A percentile compares a stretch with the other conserved stretches of the same genome.
Evolutionary conservation across 2,888 invertebrate genomes (phyloP).

Genomic region (Chesias legatella): DNA sequence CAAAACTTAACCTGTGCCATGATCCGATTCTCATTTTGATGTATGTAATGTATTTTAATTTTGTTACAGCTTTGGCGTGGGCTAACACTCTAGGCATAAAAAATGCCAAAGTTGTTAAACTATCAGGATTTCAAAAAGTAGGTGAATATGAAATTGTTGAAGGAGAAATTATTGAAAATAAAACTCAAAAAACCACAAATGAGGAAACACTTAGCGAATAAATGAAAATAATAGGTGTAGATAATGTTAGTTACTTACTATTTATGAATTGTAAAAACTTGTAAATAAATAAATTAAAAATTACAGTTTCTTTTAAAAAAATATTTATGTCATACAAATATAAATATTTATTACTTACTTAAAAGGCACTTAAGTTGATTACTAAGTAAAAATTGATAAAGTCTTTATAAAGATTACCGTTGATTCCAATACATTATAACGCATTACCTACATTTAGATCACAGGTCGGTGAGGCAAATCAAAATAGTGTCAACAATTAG

Average conservation of each 20-base stretch:
- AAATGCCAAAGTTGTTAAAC: slow-evolving; percentile 78
- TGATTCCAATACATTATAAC: slow-evolving; percentile 21
- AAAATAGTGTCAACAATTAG: slow-evolving; percentile 55
- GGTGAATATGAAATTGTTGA: slow-evolving; percentile 73
- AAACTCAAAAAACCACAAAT: slow-evolving; percentile 21
- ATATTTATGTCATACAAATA: slow-evolving; percentile 17
- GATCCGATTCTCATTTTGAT: too few relatives aligned
- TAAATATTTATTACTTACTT: slow-evolving; percentile 30
- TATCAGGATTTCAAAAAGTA: slow-evolving; percentile 72
- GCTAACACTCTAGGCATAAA: slow-evolving; percentile 77
- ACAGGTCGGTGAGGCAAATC: slow-evolving; percentile 66
- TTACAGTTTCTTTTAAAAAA: not conserved
- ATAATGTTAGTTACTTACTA: too few relatives aligned
- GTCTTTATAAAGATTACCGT: slow-evolving; percentile 18
- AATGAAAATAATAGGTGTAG: too few relatives aligned
- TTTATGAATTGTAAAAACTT: slow-evolving; percentile 4
- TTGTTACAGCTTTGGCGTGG: slow-evolving; percentile 78
- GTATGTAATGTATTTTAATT: too few relatives aligned
- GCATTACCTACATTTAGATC: slow-evolving; percentile 45
- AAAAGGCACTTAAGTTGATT: slow-evolving; percentile 22
- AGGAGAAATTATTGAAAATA: slow-evolving; percentile 45
- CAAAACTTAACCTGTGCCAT: too few relatives aligned
- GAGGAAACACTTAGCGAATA: slow-evolving; percentile 27
- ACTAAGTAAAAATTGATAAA: slow-evolving; percentile 18
- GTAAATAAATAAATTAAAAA: slow-evolving; percentile 6